Base-by-base conservation (phyloP, 1,140 invertebrate species). In the Scaptomyza hsui region DNA sequence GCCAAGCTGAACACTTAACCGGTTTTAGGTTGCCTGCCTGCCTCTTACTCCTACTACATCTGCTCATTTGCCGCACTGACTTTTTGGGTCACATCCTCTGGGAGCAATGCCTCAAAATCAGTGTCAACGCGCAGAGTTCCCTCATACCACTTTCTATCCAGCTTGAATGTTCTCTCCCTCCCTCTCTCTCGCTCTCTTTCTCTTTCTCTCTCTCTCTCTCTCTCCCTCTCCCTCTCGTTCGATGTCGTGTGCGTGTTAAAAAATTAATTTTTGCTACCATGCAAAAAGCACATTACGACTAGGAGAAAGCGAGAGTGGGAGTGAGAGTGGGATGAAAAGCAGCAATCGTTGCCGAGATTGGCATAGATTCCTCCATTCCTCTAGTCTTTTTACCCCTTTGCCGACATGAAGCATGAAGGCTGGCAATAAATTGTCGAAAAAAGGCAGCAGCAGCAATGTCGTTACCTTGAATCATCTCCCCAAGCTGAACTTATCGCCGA, bases 101-200 rank as follows among this genome's bases (percentile, higher is more conserved):
- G 82, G 82, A 86, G 82, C 82, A 78, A 86, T 86, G 82, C 83
- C 82, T 86, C 82, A 86, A 86, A 86, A 86, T 86, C 82, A 86
- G 82, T 86, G 82, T 86, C 82, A 86, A 88, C 82, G 82, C 82
- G 78, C 81, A 86, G 62, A 62, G 49, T 57, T 49, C 24, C 45
- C 42, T 48, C 29, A 10, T 9, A 5, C 26, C n/a, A 19, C 29
- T 29, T 7, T 29, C 26, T 29, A 1, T 9, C 21, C 32, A 19
- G 10, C 16, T 9, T n/a, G 15, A 13, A 3, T 44, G 21, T 13
- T 19, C 16, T 16, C 24, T 18, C 10, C 4, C 45, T 21, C 21
- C 37, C 42, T 24, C 39, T 18, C 32, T 61, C 37, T 32, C n/a
- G 10, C 41, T 35, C 41, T 35, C 48, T 52, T 13, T 44, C 41